Conservation (phyloP, 2,113 vertebrate genomes). For the Chauna torquata region DNA sequence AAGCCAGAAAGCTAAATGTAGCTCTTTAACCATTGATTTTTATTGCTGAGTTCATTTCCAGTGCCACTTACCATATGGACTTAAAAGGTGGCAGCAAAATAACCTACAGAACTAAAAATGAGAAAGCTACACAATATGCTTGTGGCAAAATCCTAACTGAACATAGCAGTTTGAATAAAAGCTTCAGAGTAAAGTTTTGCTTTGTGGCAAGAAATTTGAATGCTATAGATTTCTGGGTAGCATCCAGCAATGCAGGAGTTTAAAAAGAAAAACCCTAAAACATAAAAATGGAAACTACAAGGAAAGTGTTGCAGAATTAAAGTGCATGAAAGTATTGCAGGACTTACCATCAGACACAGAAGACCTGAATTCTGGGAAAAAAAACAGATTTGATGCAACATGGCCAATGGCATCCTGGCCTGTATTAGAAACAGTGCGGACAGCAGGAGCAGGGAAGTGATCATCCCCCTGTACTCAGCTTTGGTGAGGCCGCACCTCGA, state of each 20-base stretch:
- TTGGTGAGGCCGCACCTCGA: too few relatives aligned
- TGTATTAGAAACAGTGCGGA: too few relatives aligned
- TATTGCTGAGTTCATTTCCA: slow-evolving; percentile 57
- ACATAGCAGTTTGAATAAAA: slow-evolving; percentile 60
- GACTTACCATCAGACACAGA: slow-evolving; percentile 83
- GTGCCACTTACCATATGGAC: slow-evolving; percentile 55
- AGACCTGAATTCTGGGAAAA: slow-evolving; percentile 74
- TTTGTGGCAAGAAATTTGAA: slow-evolving; percentile 71
- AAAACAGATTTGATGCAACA: slow-evolving; percentile 29
- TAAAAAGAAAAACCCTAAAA: slow-evolving; percentile 53
- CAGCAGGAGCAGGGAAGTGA: too few relatives aligned
- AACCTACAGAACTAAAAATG: not conserved
- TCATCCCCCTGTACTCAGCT: too few relatives aligned
- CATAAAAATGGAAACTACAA: slow-evolving; percentile 56
- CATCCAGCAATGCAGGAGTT: slow-evolving; percentile 67
- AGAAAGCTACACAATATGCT: slow-evolving; percentile 4
- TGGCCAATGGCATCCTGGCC: too few relatives aligned
- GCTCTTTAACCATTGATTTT: slow-evolving; percentile 63
- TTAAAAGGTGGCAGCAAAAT: slow-evolving; percentile 49
- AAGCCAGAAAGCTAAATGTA: slow-evolving; percentile 78
- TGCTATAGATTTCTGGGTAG: slow-evolving; percentile 66
- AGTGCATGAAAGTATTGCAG: slow-evolving; percentile 85
- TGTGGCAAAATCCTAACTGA: slow-evolving; percentile 54
- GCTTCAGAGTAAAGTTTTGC: slow-evolving; percentile 55
- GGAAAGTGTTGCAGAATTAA: slow-evolving; percentile 76